These are phyloP conservation scores for Liolophura sinensis DNA, from an alignment of 1,140 invertebrate species.

Conservation along the genomic window DNA sequence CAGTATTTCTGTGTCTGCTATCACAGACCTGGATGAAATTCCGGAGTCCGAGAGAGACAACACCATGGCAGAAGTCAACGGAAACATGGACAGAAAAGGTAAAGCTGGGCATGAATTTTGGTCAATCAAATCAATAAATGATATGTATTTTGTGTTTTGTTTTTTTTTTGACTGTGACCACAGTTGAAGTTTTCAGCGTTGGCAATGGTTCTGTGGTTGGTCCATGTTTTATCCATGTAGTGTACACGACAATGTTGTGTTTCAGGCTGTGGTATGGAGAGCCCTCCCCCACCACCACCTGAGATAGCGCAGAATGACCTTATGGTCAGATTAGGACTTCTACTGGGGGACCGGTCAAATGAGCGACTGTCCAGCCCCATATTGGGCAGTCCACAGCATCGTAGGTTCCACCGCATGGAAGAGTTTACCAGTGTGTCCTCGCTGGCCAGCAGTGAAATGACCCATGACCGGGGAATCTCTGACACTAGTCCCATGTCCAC, in stretches of 20 bases:
- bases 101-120: background rate
- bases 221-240: no score
- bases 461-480: constrained; percentile 65
- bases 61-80: constrained; percentile 14
- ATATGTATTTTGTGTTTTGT: background rate
- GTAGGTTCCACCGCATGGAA: constrained; percentile 39
- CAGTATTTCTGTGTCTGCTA: constrained; percentile 19
- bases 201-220: no score
- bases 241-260: no score
- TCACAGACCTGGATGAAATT: constrained; percentile 31
- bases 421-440: constrained; percentile 70
- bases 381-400: constrained; percentile 1
- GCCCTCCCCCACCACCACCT: constrained; percentile 53
- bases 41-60: constrained; percentile 23
- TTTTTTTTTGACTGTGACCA: background rate
- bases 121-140: no score
- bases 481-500: constrained; percentile 88
- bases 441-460: constrained; percentile 75
- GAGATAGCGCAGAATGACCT: constrained; percentile 70
- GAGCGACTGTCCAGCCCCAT: constrained; percentile 14
- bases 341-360: constrained; percentile 69
- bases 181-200: no score
- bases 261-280: constrained; percentile 9
- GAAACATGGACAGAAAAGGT: constrained; percentile 3
- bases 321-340: constrained; percentile 81